Conservation (phyloP, 2,113 vertebrate genomes). For the Chlorocebus sabaeus region DNA sequence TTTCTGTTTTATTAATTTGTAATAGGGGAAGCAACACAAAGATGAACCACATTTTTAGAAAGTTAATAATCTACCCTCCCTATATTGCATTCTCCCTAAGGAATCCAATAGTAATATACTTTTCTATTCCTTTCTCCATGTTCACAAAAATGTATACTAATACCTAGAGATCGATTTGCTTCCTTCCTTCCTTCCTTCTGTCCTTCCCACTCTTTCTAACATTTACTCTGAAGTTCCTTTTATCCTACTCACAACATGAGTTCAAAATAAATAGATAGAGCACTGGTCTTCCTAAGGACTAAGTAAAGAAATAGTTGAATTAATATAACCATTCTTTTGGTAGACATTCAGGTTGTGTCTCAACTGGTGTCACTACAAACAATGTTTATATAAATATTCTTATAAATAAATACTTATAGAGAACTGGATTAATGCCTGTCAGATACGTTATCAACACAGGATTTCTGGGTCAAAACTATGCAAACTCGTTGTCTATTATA, state of each 20-base stretch:
- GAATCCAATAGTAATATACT: not conserved
- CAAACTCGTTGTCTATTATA: not conserved
- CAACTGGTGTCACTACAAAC: not conserved
- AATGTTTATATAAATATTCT: not conserved
- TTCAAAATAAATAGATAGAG: not conserved
- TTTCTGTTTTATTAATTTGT: not conserved
- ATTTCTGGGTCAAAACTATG: not conserved
- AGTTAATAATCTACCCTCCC: not conserved
- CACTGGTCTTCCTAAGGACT: not conserved
- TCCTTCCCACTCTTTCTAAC: not conserved
- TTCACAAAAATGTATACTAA: not conserved
- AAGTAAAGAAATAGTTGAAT: not conserved
- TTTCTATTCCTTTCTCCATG: not conserved
- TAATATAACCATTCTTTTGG: not conserved
- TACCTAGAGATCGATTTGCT: not conserved
- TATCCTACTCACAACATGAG: not conserved
- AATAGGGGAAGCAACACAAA: not conserved
- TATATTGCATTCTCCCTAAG: not conserved
- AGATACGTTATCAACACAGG: not conserved
- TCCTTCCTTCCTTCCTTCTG: not conserved
- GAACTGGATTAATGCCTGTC: not conserved
- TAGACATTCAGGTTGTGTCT: not conserved
- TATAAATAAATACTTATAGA: not conserved
- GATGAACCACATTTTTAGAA: not conserved
- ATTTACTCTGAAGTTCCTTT: not conserved